A percentile compares a stretch with the other conserved stretches of the same genome.
Evolutionary conservation across 2,797 vertebrate genomes (phyloP).

Genomic region (Amblyraja radiata): DNA sequence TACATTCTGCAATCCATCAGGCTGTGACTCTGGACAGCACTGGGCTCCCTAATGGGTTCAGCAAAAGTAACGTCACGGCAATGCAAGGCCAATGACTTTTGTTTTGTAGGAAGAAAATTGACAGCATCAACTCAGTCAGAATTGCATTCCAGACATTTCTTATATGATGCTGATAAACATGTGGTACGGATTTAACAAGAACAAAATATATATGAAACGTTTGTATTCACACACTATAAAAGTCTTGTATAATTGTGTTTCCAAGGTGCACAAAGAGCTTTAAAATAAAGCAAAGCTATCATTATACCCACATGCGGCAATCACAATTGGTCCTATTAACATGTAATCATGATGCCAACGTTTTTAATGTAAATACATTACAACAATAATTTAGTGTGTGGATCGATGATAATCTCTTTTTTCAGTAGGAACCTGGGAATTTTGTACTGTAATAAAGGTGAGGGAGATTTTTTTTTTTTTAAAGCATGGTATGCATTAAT

Average conservation of each 20-base stretch:
- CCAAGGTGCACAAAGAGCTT: too few species aligned
- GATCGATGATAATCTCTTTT: neutral
- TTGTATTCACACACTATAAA: neutral
- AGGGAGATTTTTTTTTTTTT: neutral
- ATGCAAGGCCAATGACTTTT: constrained; percentile 35
- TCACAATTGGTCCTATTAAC: neutral
- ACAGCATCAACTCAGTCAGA: neutral
- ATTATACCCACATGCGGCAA: neutral
- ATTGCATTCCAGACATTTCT: neutral
- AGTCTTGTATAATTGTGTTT: neutral
- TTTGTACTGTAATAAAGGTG: neutral
- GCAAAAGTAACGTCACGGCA: neutral
- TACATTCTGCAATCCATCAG: constrained; percentile 41
- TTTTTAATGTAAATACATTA: neutral
- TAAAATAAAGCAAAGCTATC: neutral
- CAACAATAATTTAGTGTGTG: neutral
- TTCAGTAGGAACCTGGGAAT: neutral
- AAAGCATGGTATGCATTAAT: too few species aligned
- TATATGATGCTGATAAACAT: neutral
- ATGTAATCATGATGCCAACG: neutral
- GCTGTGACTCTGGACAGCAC: constrained; percentile 41
- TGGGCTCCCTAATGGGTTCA: constrained; percentile 26
- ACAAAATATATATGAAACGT: neutral
- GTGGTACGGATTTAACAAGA: neutral
- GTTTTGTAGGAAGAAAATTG: neutral